Evolutionary conservation across 2,888 invertebrate species (phyloP).

Genomic region (Melanostoma mellinum): DNA sequence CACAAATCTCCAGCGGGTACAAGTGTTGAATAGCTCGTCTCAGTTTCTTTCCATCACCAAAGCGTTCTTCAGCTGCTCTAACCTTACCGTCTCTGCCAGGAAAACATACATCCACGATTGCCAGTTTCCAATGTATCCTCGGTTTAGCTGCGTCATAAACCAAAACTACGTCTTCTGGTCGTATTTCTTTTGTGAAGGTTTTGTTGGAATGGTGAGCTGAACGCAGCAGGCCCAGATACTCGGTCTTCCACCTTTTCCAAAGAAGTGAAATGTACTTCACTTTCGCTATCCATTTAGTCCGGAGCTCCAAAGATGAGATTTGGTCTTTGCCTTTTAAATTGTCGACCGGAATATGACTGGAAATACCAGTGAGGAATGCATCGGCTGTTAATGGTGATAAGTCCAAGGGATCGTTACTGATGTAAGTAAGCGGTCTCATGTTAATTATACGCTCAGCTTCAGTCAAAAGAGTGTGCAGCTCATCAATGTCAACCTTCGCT

Average conservation of each 20-base stretch:
- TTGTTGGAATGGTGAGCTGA: conserved; percentile 11
- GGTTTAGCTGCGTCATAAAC: conserved; percentile 49
- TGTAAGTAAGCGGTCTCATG: too few species aligned
- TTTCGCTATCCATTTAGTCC: conserved; percentile 3
- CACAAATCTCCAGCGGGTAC: too few species aligned
- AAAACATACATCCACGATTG: conserved; percentile 38
- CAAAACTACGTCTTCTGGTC: conserved; percentile 40
- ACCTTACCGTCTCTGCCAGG: conserved; percentile 56
- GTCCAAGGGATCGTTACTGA: too few species aligned
- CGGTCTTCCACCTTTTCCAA: conserved; percentile 27
- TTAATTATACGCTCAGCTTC: too few species aligned
- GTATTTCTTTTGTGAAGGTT: conserved; percentile 11
- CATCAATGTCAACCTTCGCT: neutral
- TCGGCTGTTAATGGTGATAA: conserved; percentile 2
- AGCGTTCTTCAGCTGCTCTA: conserved; percentile 38
- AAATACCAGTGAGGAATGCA: neutral
- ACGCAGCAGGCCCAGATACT: conserved; percentile 18
- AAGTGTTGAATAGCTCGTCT: neutral
- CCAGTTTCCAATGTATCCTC: conserved; percentile 52
- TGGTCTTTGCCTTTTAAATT: neutral
- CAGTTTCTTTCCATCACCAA: conserved; percentile 16
- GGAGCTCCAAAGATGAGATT: neutral
- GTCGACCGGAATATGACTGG: neutral
- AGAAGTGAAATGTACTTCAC: conserved; percentile 12
- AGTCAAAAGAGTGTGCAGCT: conserved; percentile 1